Base-by-base conservation (phyloP, 2,113 vertebrate species). In the Plectropomus leopardus region DNA sequence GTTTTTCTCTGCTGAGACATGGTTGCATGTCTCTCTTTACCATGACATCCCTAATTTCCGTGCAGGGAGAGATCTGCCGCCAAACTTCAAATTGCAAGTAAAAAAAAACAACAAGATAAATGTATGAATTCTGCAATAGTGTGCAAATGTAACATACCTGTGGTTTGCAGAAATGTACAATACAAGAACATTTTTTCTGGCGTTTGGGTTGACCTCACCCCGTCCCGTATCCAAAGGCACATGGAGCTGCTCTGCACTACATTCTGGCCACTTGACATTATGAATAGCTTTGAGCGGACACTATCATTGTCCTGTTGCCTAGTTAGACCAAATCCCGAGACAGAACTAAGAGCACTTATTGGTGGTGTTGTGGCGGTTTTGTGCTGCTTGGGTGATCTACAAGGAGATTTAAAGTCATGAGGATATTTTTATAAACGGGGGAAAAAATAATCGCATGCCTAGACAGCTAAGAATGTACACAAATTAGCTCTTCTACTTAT, bases 401-500 rank as follows among this genome's bases (percentile, higher is more conserved):
- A 7, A 42, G 66, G 75, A 86, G 44, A 82, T 91, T 79, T 65
- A 64, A 77, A 71, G 68, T 50, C 3, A 32, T 57, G 58, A 19
- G 44, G 40, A 16, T 82, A 79, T 92, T 93, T 87, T 90, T 91
- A 26, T 89, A 88, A 82, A 76, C 3, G 84, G 76, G 32, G 36
- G 36, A 40, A 40, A 40, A 8, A 79, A n/a, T n/a, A 76, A 76
- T 44, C 44, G 42, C 76, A 89, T 85, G 83, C 89, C 83, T 84
- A 89, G 91, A 94, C 93, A 93, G 91, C 86, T 61, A 94, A 92
- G 93, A 95, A 95, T 95, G 94, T 95, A 94, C 40, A 32, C 61
- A 80, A 63, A 91, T 73, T 4, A 86, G 45, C 58, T 85, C 24
- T 77, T 86, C 42, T 78, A 66, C 81, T 57, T 69, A 71, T 48